These are phyloP conservation scores for Rhogogaster chlorosoma DNA, from an alignment of 2,888 invertebrate genomes.

Conservation along the genomic window DNA sequence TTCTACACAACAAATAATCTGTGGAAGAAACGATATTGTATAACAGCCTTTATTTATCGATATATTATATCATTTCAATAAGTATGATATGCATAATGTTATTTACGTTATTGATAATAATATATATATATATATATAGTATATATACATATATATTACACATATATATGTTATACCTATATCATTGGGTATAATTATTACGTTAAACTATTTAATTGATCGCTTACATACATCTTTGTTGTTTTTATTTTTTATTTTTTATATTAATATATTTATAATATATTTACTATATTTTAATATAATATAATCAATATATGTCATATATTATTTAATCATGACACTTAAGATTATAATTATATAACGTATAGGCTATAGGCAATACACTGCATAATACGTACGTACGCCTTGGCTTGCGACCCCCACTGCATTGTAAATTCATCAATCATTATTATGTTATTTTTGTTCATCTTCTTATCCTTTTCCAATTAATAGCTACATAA, in stretches of 20 bases:
- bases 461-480: not conserved
- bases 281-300: not conserved
- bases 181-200: not conserved
- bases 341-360: not conserved
- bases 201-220: constrained; percentile 1
- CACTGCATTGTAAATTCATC: not conserved
- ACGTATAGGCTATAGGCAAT: constrained; percentile 18
- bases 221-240: not conserved
- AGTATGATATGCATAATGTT: constrained; percentile 51
- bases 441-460: not conserved
- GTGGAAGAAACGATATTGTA: constrained; percentile 61
- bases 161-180: not conserved
- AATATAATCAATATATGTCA: not conserved
- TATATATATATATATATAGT: not conserved
- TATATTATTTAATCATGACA: not conserved
- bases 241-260: not conserved
- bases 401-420: constrained; percentile 16
- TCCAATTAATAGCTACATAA: not conserved
- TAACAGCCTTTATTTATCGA: constrained; percentile 74
- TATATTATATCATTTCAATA: constrained; percentile 50
- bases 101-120: not conserved
- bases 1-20: not conserved
- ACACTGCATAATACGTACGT: constrained; percentile 30
- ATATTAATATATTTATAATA: not conserved
- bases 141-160: not conserved